A percentile compares a stretch with the other conserved stretches of the same genome.
These are phyloP conservation scores for Enteromius radiatus DNA, from an alignment of 2,797 vertebrate genomes.

Conservation along the genomic window DNA sequence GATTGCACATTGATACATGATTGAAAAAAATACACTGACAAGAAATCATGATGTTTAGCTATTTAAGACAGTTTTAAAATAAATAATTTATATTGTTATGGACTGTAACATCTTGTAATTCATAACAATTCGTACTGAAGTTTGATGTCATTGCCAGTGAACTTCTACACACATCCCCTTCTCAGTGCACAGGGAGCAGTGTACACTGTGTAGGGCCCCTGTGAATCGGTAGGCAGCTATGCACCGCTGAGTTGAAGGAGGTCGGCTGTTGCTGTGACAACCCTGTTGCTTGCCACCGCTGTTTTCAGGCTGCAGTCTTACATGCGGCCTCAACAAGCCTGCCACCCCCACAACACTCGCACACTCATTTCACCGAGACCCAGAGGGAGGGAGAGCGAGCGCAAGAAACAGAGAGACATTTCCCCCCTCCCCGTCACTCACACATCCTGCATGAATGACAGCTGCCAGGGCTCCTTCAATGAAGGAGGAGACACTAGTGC, in stretches of 20 bases:
- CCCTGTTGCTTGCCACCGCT: constrained; percentile 47
- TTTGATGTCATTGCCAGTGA: background rate
- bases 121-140: background rate
- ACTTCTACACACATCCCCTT: constrained; percentile 11
- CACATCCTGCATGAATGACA: constrained; percentile 40
- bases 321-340: constrained; percentile 45
- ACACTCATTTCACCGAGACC: constrained; percentile 31
- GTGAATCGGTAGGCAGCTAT: constrained; percentile 17
- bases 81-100: no score
- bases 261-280: constrained; percentile 63
- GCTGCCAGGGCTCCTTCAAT: constrained; percentile 43
- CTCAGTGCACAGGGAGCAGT: background rate
- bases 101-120: no score
- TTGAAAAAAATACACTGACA: no score
- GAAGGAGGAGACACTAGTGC: constrained; percentile 37
- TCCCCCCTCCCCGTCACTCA: background rate
- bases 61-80: no score
- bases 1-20: no score
- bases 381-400: constrained; percentile 24
- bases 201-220: background rate
- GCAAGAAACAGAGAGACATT: constrained; percentile 25
- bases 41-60: no score
- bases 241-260: constrained; percentile 45
- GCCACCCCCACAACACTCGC: constrained; percentile 55
- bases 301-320: constrained; percentile 50